These are phyloP conservation scores for Chloromyia formosa DNA, from an alignment of 2,888 invertebrate species.

Conservation along the genomic window DNA sequence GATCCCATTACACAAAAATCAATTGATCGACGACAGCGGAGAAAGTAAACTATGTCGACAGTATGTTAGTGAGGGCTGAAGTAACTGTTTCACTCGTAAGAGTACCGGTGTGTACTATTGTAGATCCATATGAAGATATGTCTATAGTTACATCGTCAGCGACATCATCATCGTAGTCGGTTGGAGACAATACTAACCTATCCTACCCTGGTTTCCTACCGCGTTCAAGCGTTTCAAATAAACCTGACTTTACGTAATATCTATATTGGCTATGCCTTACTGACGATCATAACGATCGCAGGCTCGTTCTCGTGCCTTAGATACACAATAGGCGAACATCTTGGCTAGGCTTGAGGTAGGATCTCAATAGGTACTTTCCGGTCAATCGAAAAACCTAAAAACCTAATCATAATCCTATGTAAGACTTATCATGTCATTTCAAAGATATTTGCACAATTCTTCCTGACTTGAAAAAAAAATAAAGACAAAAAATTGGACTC, in stretches of 20 bases:
- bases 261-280: background rate
- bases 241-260: slow-evolving; percentile 24
- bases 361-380: slow-evolving; percentile 17
- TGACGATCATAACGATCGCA: background rate
- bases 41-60: slow-evolving; percentile 36
- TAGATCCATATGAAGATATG: no score
- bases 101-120: background rate
- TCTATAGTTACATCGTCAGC: no score
- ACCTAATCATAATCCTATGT: slow-evolving; percentile 21
- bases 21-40: slow-evolving; percentile 13
- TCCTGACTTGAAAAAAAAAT: background rate
- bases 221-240: background rate
- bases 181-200: slow-evolving; percentile 24
- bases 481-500: slow-evolving; percentile 13
- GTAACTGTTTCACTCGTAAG: slow-evolving; percentile 3
- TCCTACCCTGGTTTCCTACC: background rate
- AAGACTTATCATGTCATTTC: slow-evolving; percentile 20
- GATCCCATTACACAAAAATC: background rate
- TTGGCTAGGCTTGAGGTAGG: background rate
- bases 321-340: no score
- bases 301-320: background rate
- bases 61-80: background rate
- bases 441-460: slow-evolving; percentile 1
- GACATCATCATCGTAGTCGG: no score
- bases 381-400: slow-evolving; percentile 15